Conservation (phyloP, 2,113 vertebrate species). For the Lampris megalopsis region DNA sequence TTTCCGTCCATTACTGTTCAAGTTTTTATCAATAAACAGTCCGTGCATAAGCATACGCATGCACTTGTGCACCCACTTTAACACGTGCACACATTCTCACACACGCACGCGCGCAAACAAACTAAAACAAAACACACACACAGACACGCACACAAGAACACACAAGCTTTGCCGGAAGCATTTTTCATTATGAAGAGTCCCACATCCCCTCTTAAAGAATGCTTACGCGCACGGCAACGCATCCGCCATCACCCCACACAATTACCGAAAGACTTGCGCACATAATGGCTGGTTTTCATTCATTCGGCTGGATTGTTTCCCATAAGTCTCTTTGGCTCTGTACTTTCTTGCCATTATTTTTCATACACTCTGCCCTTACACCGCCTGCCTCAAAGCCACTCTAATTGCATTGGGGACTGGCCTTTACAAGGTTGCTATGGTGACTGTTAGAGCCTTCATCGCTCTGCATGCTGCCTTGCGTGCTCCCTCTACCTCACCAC, state of each 20-base stretch:
- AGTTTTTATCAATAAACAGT: conserved; percentile 7
- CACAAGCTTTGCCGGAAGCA: conserved; percentile 10
- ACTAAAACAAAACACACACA: not conserved
- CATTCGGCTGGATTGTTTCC: conserved; percentile 54
- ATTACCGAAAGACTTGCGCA: conserved; percentile 34
- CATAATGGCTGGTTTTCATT: conserved; percentile 58
- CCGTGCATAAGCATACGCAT: not conserved
- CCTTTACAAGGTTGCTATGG: conserved; percentile 85
- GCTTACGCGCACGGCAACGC: conserved; percentile 4
- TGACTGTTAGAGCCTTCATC: conserved; percentile 74
- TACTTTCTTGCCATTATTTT: conserved; percentile 73
- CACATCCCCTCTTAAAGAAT: conserved; percentile 27
- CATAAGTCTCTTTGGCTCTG: conserved; percentile 41
- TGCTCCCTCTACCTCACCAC: conserved; percentile 49
- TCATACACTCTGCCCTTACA: conserved; percentile 70
- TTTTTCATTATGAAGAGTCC: conserved; percentile 50
- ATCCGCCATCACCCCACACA: conserved; percentile 28
- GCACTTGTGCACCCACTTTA: not conserved
- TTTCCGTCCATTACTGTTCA: conserved; percentile 5
- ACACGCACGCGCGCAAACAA: not conserved
- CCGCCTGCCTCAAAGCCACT: conserved; percentile 74
- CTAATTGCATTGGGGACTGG: conserved; percentile 82
- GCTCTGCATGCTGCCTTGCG: conserved; percentile 50
- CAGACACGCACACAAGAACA: not conserved
- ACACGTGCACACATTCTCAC: not conserved